A percentile compares a stretch with the other conserved stretches of the same genome.
Conservation (phyloP, 2,113 vertebrate genomes). For the Cyprinodon brontotheroides region DNA sequence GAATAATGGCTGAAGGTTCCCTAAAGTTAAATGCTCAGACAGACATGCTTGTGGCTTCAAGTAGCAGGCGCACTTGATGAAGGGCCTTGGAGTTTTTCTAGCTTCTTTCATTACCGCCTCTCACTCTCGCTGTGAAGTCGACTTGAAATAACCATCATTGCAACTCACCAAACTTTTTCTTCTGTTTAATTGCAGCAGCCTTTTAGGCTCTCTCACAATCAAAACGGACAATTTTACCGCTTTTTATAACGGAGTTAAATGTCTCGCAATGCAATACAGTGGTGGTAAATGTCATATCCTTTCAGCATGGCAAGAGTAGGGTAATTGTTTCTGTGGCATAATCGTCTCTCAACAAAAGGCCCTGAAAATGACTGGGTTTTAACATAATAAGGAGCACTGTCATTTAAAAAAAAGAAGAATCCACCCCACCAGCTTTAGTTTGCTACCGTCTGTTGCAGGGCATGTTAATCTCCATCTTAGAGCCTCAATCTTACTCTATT, state of each 20-base stretch:
- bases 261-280: conserved; percentile 51
- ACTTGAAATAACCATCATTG: conserved; percentile 8
- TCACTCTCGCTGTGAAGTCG: conserved; percentile 23
- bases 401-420: conserved; percentile 35
- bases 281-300: conserved; percentile 71
- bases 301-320: conserved; percentile 51
- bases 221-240: conserved; percentile 48
- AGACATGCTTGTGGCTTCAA: conserved; percentile 39
- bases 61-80: conserved; percentile 31
- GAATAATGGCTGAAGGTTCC: conserved; percentile 36
- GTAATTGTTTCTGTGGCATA: conserved; percentile 69
- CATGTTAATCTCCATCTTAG: conserved; percentile 56
- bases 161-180: conserved; percentile 29
- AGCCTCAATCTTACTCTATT: conserved; percentile 47
- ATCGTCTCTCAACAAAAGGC: conserved; percentile 72
- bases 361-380: conserved; percentile 66
- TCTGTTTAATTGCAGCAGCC: conserved; percentile 65
- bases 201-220: conserved; percentile 61
- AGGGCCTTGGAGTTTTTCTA: conserved; percentile 33
- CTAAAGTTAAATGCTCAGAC: conserved; percentile 30
- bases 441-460: conserved; percentile 40
- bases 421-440: conserved; percentile 33
- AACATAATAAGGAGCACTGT: conserved; percentile 64
- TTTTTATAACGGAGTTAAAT: conserved; percentile 61
- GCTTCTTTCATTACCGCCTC: conserved; percentile 52